Conservation (phyloP, 2,888 invertebrate genomes). For the Melanargia galathea region DNA sequence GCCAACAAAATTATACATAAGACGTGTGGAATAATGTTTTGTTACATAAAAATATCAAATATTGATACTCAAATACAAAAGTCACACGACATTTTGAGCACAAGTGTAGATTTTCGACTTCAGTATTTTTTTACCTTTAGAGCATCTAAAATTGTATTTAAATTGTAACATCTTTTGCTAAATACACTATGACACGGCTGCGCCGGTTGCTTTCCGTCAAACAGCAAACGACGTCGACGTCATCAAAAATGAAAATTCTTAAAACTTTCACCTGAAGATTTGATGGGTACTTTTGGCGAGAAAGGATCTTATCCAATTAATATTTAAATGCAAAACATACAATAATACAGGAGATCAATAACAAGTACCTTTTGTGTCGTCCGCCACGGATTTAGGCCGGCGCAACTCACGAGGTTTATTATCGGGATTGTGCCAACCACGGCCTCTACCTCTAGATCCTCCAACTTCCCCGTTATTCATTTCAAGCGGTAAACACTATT, state of each 20-base stretch:
- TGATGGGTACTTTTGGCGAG: conserved; percentile 51
- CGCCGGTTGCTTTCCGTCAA: conserved; percentile 59
- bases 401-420: conserved; percentile 76
- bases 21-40: too few species aligned
- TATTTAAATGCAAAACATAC: neutral
- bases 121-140: too few species aligned
- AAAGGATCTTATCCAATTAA: conserved; percentile 50
- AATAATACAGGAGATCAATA: neutral
- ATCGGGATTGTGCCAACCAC: conserved; percentile 76
- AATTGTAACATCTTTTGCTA: neutral
- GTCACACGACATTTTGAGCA: neutral
- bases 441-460: conserved; percentile 77
- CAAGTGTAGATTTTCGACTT: neutral
- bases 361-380: conserved; percentile 65
- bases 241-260: conserved; percentile 74
- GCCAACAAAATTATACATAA: conserved; percentile 4
- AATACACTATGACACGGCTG: conserved; percentile 6
- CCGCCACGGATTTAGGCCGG: conserved; percentile 63
- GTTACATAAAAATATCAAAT: conserved; percentile 25
- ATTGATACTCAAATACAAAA: neutral
- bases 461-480: conserved; percentile 81
- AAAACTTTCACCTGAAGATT: conserved; percentile 73
- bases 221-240: conserved; percentile 65
- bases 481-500: conserved; percentile 52
- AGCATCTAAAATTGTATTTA: too few species aligned